Percentiles rank a stretch among this genome's conserved stretches.
phyloP scores from a whole-genome alignment of 2,113 vertebrate species.

The Hystrix brachyura region DNA sequence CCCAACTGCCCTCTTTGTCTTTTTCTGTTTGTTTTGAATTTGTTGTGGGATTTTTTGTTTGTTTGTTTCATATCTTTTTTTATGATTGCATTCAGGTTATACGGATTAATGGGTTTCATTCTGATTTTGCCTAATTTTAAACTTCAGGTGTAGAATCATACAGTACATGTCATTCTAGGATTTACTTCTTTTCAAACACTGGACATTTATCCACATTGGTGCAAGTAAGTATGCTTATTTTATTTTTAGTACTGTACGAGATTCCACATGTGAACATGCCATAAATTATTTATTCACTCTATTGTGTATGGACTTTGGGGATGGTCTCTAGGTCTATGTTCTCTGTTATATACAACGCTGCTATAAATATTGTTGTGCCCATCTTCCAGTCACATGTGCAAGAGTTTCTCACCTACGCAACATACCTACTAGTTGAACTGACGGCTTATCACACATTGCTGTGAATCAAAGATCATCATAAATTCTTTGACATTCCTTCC shows the following conservation, averaged over 20 bases:
- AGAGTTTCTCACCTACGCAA: not conserved
- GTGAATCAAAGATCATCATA: not conserved
- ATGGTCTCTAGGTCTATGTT: not conserved
- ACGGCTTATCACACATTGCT: not conserved
- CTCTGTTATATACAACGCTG: not conserved
- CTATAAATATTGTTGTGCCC: not conserved
- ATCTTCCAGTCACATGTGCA: not conserved
- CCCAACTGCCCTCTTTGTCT: not conserved
- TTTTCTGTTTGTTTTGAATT: not conserved
- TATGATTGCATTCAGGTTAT: not conserved
- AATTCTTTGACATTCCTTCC: not conserved
- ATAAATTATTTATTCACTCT: not conserved
- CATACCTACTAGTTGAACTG: not conserved
- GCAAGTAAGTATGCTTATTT: not conserved
- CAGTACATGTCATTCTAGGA: not conserved
- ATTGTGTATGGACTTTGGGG: not conserved
- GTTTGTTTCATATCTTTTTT: not conserved
- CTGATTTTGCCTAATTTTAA: not conserved
- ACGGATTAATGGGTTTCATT: not conserved
- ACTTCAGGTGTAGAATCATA: not conserved
- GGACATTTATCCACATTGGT: not conserved
- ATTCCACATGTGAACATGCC: not conserved
- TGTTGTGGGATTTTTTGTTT: not conserved
- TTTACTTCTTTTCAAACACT: not conserved
- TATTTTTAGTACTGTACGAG: not conserved